These are phyloP conservation scores for Vireo altiloquus DNA, from an alignment of 2,113 vertebrate genomes.

Conservation along the genomic window DNA sequence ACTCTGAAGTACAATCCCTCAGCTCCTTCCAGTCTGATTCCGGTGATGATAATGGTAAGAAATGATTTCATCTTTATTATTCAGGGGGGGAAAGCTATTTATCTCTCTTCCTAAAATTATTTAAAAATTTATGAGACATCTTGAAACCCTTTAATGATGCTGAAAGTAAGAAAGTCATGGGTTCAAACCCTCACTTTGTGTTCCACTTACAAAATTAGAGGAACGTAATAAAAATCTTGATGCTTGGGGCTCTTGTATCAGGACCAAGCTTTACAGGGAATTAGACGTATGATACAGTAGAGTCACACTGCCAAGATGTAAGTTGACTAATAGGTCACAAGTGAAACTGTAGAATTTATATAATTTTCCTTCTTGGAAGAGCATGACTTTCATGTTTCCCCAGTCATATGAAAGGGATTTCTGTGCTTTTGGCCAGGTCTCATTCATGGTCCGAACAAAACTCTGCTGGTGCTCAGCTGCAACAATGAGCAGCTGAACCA, in stretches of 20 bases:
- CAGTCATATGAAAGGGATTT: neutral
- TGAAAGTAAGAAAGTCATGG: neutral
- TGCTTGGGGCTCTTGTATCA: neutral
- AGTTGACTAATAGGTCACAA: neutral
- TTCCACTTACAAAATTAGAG: neutral
- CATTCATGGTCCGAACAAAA: neutral
- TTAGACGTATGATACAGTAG: neutral
- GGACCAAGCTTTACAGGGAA: neutral
- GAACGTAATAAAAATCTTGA: neutral
- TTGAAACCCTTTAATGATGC: neutral
- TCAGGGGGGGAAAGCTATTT: neutral
- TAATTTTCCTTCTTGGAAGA: neutral
- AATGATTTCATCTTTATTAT: neutral
- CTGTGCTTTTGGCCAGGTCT: neutral
- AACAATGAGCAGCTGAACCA: neutral
- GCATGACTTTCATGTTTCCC: neutral
- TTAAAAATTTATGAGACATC: neutral
- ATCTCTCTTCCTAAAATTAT: neutral
- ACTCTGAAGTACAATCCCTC: constrained; percentile 94
- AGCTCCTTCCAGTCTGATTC: constrained; percentile 97
- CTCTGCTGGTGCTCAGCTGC: neutral
- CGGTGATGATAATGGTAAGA: constrained; percentile 96
- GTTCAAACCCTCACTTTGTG: neutral
- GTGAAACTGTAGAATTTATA: neutral
- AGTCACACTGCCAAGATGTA: neutral